Evolutionary conservation across 1,140 invertebrate species (phyloP).

Genomic region (Bilobella aurantiaca): DNA sequence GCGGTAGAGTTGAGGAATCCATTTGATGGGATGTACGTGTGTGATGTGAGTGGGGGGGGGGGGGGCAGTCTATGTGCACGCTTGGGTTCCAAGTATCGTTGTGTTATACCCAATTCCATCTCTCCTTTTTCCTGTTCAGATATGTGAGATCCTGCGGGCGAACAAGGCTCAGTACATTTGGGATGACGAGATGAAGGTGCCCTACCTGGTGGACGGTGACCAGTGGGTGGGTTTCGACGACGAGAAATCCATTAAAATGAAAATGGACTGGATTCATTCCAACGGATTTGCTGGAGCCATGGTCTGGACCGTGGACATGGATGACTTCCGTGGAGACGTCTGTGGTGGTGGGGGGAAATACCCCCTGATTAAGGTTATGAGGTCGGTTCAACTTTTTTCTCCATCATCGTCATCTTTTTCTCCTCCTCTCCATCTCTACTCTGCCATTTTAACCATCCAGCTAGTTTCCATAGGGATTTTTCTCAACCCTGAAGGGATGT

Average conservation of each 20-base stretch:
- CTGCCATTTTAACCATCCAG: too few species aligned
- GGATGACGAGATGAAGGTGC: constrained; percentile 86
- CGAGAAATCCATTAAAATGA: constrained; percentile 67
- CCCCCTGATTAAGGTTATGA: constrained; percentile 81
- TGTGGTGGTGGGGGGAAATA: constrained; percentile 76
- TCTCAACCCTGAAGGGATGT: too few species aligned
- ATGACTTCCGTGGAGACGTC: constrained; percentile 76
- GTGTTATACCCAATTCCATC: too few species aligned
- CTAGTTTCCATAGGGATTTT: too few species aligned
- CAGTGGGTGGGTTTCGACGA: constrained; percentile 81
- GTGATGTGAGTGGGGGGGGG: too few species aligned
- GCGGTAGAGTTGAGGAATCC: too few species aligned
- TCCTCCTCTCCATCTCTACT: too few species aligned
- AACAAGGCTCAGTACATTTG: constrained; percentile 72
- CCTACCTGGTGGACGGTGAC: constrained; percentile 64
- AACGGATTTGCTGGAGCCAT: constrained; percentile 88
- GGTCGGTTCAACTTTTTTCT: constrained; percentile 37
- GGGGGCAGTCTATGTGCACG: too few species aligned
- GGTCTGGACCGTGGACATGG: constrained; percentile 90
- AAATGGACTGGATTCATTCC: constrained; percentile 83
- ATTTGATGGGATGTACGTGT: too few species aligned
- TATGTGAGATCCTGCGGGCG: constrained; percentile 81
- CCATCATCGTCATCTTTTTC: too few species aligned
- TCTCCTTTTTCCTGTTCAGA: too few species aligned
- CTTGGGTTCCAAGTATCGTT: too few species aligned